Percentiles rank a stretch among this genome's conserved stretches.
phyloP scores from a whole-genome alignment of 2,797 vertebrate genomes.

The Vireo griseus region DNA sequence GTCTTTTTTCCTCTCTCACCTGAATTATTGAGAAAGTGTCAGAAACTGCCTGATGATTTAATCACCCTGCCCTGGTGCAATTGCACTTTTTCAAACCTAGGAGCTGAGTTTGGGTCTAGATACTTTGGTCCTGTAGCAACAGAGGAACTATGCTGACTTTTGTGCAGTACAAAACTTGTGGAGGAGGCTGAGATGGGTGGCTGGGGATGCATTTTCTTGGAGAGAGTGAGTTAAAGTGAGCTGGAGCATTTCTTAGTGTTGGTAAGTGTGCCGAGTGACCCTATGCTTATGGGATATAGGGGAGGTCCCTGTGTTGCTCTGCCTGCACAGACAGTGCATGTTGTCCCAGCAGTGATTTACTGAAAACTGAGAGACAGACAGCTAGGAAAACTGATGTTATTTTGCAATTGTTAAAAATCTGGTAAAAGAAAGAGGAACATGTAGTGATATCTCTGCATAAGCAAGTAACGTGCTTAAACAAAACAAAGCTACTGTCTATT shows the following conservation, averaged over 20 bases:
- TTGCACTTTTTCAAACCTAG: neutral
- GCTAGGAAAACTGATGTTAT: neutral
- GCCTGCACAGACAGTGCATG: neutral
- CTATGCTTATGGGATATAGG: neutral
- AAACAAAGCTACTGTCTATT: neutral
- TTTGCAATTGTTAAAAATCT: neutral
- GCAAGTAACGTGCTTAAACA: neutral
- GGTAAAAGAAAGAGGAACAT: neutral
- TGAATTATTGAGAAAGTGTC: neutral
- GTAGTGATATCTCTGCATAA: neutral
- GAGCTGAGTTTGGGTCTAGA: neutral
- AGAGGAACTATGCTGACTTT: neutral
- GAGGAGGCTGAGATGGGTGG: neutral
- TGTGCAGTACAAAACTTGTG: neutral
- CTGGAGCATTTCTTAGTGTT: neutral
- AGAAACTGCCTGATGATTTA: neutral
- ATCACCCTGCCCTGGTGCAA: neutral
- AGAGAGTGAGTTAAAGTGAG: neutral
- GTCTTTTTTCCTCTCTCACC: neutral
- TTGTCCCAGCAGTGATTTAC: neutral
- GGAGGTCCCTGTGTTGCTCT: neutral
- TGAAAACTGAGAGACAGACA: neutral
- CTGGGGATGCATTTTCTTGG: neutral
- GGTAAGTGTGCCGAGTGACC: accelerated
- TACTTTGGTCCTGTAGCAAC: accelerated